These are phyloP conservation scores for Stenichneumon culpator DNA, from an alignment of 2,888 invertebrate genomes.

Conservation along the genomic window DNA sequence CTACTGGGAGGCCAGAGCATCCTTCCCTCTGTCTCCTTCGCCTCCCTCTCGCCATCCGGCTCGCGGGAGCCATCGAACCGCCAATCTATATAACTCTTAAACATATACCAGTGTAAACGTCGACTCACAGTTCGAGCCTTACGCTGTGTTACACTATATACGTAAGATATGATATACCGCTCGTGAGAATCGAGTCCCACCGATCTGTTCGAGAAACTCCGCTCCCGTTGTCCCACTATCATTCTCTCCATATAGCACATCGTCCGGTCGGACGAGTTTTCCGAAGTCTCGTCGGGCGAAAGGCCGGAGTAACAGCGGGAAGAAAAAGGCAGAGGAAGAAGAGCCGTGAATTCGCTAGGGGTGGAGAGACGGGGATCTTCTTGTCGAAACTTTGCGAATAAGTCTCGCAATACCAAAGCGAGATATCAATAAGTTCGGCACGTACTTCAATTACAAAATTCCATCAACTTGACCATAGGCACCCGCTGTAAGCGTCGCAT, in stretches of 20 bases:
- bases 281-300: slow-evolving; percentile 34
- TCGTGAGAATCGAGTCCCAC: slow-evolving; percentile 41
- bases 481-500: too few species aligned
- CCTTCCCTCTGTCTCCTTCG: not conserved
- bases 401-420: slow-evolving; percentile 22
- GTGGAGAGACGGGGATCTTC: too few species aligned
- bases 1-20: slow-evolving; percentile 5
- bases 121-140: not conserved
- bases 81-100: slow-evolving; percentile 2
- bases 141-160: not conserved
- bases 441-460: slow-evolving; percentile 28
- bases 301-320: slow-evolving; percentile 26
- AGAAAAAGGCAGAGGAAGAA: not conserved
- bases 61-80: slow-evolving; percentile 57
- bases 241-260: slow-evolving; percentile 9
- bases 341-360: not conserved
- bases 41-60: slow-evolving; percentile 1
- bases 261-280: slow-evolving; percentile 35
- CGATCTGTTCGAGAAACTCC: slow-evolving; percentile 51
- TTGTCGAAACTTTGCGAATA: slow-evolving; percentile 3
- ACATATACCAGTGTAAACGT: slow-evolving; percentile 1
- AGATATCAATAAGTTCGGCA: not conserved
- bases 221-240: not conserved
- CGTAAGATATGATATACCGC: slow-evolving; percentile 32
- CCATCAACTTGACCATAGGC: not conserved